phyloP scores from a whole-genome alignment of 2,888 invertebrate genomes.

The Corythucha ciliata region DNA sequence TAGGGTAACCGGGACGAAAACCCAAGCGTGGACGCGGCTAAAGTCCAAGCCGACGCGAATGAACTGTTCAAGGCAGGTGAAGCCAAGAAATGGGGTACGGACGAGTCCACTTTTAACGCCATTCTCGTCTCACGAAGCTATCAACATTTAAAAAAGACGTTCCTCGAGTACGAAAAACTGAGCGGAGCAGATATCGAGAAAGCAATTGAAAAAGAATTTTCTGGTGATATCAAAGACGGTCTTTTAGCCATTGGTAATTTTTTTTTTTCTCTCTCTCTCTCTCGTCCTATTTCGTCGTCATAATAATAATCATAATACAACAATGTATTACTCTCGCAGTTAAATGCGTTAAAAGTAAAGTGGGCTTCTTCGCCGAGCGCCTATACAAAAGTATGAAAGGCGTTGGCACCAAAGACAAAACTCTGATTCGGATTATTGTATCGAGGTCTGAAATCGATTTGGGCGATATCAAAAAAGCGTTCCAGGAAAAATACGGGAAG shows the following conservation, averaged over 20 bases:
- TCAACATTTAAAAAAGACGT: slow-evolving; percentile 76
- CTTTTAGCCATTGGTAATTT: slow-evolving; percentile 80
- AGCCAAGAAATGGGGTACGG: slow-evolving; percentile 73
- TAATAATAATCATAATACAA: no score
- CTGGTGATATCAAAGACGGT: slow-evolving; percentile 76
- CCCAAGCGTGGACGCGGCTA: slow-evolving; percentile 70
- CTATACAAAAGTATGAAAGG: slow-evolving; percentile 87
- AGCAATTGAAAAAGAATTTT: slow-evolving; percentile 79
- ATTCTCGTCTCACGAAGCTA: slow-evolving; percentile 80
- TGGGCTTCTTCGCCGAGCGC: slow-evolving; percentile 84
- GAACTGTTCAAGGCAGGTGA: slow-evolving; percentile 59
- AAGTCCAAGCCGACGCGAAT: slow-evolving; percentile 71
- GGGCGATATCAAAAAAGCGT: slow-evolving; percentile 85
- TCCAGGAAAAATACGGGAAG: slow-evolving; percentile 71
- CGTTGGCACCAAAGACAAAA: slow-evolving; percentile 80
- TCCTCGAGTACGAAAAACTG: slow-evolving; percentile 72
- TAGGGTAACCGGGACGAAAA: slow-evolving; percentile 81
- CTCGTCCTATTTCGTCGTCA: no score
- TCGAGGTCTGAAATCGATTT: slow-evolving; percentile 86
- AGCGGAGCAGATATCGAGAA: slow-evolving; percentile 76
- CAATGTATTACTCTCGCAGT: no score
- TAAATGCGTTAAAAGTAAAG: slow-evolving; percentile 81
- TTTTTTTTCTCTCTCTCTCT: slow-evolving; percentile 34
- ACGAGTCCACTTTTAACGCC: slow-evolving; percentile 78
- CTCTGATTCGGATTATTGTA: slow-evolving; percentile 82